phyloP scores from a whole-genome alignment of 2,113 vertebrate genomes.

The western clawed frog (Xenopus tropicalis) region DNA sequence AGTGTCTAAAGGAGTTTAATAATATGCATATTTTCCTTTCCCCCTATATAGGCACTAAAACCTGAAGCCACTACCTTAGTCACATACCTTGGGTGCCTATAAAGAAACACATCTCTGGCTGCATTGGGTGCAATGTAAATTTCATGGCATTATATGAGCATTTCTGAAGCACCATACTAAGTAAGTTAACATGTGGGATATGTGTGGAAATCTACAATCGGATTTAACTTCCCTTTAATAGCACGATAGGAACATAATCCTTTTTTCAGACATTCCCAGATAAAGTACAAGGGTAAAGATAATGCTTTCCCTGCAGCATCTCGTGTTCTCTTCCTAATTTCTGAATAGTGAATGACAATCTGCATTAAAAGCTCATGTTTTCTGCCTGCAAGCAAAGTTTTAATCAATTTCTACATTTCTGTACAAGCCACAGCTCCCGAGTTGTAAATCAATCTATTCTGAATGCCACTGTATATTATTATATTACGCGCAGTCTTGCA shows the following conservation, averaged over 20 bases:
- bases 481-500: constrained; percentile 32
- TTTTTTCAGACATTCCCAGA: constrained; percentile 34
- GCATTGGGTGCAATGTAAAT: too few species aligned
- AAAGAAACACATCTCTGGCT: too few species aligned
- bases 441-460: constrained; percentile 41
- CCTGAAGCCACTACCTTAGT: too few species aligned
- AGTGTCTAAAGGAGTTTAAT: too few species aligned
- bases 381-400: constrained; percentile 39
- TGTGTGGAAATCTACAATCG: constrained; percentile 8
- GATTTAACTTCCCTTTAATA: not conserved
- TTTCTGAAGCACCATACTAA: not conserved
- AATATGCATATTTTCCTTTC: too few species aligned
- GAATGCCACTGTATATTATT: constrained; percentile 24
- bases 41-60: too few species aligned
- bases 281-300: constrained; percentile 31
- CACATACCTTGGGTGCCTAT: too few species aligned
- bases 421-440: constrained; percentile 22
- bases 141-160: not conserved
- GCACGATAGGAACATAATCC: constrained; percentile 33
- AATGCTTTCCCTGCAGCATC: constrained; percentile 36
- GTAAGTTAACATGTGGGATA: not conserved
- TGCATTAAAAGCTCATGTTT: constrained; percentile 42
- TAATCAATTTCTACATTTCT: constrained; percentile 43
- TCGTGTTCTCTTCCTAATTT: constrained; percentile 34
- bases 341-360: constrained; percentile 41